These are phyloP conservation scores for Syngnathus typhle DNA, from an alignment of 2,113 vertebrate genomes.

Conservation along the genomic window DNA sequence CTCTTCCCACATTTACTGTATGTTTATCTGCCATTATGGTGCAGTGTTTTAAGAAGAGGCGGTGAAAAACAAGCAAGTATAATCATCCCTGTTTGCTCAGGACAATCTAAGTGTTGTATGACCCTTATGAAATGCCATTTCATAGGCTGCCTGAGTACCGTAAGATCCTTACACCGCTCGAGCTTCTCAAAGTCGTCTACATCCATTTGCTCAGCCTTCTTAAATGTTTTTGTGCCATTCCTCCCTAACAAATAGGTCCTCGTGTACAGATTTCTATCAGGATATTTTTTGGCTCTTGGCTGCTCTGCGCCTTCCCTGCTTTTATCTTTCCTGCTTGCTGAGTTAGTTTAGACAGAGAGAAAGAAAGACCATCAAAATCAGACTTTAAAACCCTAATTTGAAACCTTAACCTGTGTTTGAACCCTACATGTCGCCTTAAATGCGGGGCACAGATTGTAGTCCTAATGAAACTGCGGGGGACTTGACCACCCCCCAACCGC, in stretches of 20 bases:
- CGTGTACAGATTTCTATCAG: conserved; percentile 9
- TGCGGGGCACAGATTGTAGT: too few relatives aligned
- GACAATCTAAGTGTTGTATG: conserved; percentile 28
- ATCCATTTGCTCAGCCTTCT: conserved; percentile 15
- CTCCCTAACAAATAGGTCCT: conserved; percentile 37
- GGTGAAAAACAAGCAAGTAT: conserved; percentile 28
- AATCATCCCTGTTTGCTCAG: conserved; percentile 19
- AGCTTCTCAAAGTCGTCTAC: conserved; percentile 7
- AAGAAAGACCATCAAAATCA: too few relatives aligned
- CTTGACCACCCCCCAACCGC: too few relatives aligned
- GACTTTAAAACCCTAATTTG: too few relatives aligned
- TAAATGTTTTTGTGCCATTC: neutral
- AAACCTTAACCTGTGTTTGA: too few relatives aligned
- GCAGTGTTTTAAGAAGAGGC: conserved; percentile 24
- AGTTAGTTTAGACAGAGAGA: too few relatives aligned
- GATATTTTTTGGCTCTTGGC: too few relatives aligned
- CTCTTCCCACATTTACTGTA: conserved; percentile 62
- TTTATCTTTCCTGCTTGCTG: too few relatives aligned
- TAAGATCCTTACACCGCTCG: neutral
- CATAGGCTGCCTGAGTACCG: conserved; percentile 19
- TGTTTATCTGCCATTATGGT: conserved; percentile 45
- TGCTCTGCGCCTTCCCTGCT: too few relatives aligned
- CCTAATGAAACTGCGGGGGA: too few relatives aligned
- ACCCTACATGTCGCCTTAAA: too few relatives aligned
- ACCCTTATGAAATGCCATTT: conserved; percentile 32